phyloP scores from a whole-genome alignment of 1,140 invertebrate species.

The Eriosoma lanigerum region DNA sequence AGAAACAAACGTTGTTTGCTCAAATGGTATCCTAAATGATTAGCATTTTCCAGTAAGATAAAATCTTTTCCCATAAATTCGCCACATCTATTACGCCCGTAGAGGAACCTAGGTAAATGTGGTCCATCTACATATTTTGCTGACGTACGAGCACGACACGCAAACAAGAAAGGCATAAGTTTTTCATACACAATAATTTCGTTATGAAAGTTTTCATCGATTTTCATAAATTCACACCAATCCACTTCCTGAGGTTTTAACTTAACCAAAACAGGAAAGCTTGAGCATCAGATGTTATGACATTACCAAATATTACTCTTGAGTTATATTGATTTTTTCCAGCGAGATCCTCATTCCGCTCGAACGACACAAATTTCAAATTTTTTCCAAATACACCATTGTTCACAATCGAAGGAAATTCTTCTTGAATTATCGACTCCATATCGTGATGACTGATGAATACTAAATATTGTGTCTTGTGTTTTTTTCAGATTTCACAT shows the following conservation, averaged over 20 bases:
- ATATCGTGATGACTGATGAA: not conserved
- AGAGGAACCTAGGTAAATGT: not conserved
- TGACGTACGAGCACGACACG: not conserved
- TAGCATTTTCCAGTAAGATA: constrained; percentile 35
- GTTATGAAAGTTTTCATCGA: constrained; percentile 24
- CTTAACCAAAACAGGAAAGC: not conserved
- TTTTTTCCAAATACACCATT: not conserved
- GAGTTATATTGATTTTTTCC: constrained; percentile 23
- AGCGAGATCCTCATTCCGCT: not conserved
- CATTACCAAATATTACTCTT: constrained; percentile 30
- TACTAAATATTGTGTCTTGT: too few relatives aligned
- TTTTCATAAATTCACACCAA: not conserved
- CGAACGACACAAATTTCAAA: constrained; percentile 11
- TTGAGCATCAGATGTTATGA: not conserved
- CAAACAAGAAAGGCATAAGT: not conserved
- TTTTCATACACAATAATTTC: constrained; percentile 44
- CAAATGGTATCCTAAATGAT: not conserved
- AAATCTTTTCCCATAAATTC: not conserved
- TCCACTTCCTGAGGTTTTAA: not conserved
- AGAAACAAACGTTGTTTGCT: constrained; percentile 10
- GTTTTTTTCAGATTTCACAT: too few relatives aligned
- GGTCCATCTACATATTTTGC: not conserved
- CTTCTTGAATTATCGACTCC: not conserved
- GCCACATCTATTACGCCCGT: not conserved
- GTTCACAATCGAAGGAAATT: not conserved